Base-by-base conservation (phyloP, 2,797 vertebrate species). In the Parauchenoglanis ngamensis region DNA sequence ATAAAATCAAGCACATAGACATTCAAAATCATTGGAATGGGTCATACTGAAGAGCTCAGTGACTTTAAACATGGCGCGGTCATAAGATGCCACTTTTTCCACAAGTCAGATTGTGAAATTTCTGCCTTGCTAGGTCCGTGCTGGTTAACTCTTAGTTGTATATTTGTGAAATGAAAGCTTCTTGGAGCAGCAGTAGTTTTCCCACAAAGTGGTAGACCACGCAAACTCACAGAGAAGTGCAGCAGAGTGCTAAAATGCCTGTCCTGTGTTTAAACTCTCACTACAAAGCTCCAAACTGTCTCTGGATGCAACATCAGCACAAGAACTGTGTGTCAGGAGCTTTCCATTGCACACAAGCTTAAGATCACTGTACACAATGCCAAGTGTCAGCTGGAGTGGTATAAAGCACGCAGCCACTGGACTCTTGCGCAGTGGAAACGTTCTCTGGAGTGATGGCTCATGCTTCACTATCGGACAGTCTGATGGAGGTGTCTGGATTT, bases 131-230 rank as follows among this genome's bases (percentile, higher is more conserved):
- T 46, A 15, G 79, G 49, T 28, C 25, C 21, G 15, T 31, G n/a
- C n/a, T 13, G 6, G 76, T 57, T 28, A 67, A 52, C 17, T 67
- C 49, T 31, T 52, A 83, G 17, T 83, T 52, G n/a, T 15, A 52
- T 83, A 82, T 19, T 65, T 8, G 40, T 65, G 59, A 82, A 49
- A 65, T 28, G 15, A 25, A 83, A 83, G 63, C 4, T 83, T 83
- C 79, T 81, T 1, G 40, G 23, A 81, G 77, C 40, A 63, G 17
- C 3, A 82, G 31, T 40, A 83, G 46, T 63, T 52, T 15, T 67
- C n/a, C n/a, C n/a, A 52, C 80, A 67, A 67, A 52, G n/a, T 83
- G 61, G 17, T 67, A 83, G 25, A 83, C 80, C 61, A 83, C 21
- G 2, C 61, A 82, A 49, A 65, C 44, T 82, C 40, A 49, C 40